Percentiles rank a stretch among this genome's conserved stretches.
Conservation (phyloP, 2,888 invertebrate species). For the Pharmacophagus antenor region DNA sequence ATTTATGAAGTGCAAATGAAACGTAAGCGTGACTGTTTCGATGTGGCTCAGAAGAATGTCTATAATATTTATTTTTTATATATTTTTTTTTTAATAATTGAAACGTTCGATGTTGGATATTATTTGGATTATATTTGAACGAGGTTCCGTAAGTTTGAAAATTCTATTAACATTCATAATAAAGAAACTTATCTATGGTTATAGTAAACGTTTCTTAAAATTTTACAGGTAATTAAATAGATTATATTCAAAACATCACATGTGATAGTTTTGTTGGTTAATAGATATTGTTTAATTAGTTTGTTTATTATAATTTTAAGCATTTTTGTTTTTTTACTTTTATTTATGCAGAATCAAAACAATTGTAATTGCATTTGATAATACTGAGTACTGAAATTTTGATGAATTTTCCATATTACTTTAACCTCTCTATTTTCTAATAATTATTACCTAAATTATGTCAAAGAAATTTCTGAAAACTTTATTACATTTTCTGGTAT, state of each 20-base stretch:
- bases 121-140: neutral
- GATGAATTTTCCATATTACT: too few species aligned
- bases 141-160: neutral
- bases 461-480: neutral
- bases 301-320: neutral
- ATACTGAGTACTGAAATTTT: too few species aligned
- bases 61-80: slow-evolving; percentile 1
- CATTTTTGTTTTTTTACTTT: neutral
- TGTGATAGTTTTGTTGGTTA: neutral
- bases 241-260: neutral
- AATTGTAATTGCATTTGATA: too few species aligned
- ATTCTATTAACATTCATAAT: neutral
- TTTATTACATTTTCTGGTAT: neutral
- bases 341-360: neutral
- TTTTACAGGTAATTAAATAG: too few species aligned
- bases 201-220: neutral
- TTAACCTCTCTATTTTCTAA: neutral
- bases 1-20: slow-evolving; percentile 53
- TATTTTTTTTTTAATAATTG: neutral
- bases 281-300: neutral
- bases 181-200: neutral
- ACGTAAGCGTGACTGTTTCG: slow-evolving; percentile 6
- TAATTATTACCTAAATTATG: neutral
- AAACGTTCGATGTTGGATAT: neutral
- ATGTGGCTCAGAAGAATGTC: slow-evolving; percentile 17